Base-by-base conservation (phyloP, 2,113 vertebrate genomes). In the Lepus europaeus region DNA sequence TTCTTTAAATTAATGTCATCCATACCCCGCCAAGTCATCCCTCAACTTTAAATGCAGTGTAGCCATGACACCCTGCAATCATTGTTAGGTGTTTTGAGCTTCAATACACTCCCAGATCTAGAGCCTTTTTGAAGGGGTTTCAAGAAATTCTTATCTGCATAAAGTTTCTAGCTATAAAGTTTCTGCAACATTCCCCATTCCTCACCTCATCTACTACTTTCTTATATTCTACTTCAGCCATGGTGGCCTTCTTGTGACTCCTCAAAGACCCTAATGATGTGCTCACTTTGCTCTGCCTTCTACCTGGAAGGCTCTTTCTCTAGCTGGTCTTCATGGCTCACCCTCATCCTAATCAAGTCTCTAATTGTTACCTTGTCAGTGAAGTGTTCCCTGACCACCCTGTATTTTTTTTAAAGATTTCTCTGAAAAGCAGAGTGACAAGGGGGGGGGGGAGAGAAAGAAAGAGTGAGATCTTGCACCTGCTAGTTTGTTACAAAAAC, bases 1-100 rank as follows among this genome's bases (percentile, higher is more conserved):
- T 89, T 79, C 61, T 63, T 86, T 95, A 96, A 93, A 94, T 91
- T 82, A 95, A 86, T 95, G 53, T 39, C 69, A 59, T 61, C 36
- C 20, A 36, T 69, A 63, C n/a, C 49, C 70, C 36, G 13, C 10
- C 20, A 80, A 45, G 53, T 85, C 66, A 1, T 76, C 59, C 33
- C 25, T 76, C 59, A 7, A 17, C 53, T 95, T 89, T 93, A 73
- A 93, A 45, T 86, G 69, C 61, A 56, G 3, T 59, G 31, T 84
- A 79, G 66, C 36, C 63, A 14, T 61, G 61, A 78, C 59, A 90
- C 45, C 93, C 61, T 45, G 61, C 61, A 63, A 2, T 66, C 49
- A 53, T 77, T 59, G 31, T 76, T 89, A 51, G 31, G 61, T 80
- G 23, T 84, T 90, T 33, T 89, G 68, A 92, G 22, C n/a, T 20